Base-by-base conservation (phyloP, 2,113 vertebrate genomes). In the Rissa tridactyla region DNA sequence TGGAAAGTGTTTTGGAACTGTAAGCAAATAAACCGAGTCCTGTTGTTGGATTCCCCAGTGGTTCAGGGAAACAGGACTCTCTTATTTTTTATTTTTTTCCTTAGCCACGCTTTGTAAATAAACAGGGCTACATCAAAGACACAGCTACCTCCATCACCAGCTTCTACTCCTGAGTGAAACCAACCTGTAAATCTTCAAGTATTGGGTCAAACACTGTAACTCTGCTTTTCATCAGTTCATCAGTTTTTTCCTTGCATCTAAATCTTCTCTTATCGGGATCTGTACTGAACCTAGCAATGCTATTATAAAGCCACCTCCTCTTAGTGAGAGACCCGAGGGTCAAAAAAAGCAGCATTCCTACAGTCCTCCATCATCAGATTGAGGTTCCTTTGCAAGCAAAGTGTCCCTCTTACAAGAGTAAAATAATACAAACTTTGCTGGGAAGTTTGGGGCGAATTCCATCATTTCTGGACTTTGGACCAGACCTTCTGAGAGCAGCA, bases 31-130 rank as follows among this genome's bases (percentile, higher is more conserved):
- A 95, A 91, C 94, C 3, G 2, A 20, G 66, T 80, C 66, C 87
- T 88, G 93, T 88, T 96, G 93, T 95, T 88, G 91, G 90, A 49
- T 88, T 90, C 95, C 77, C 89, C 34, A 11, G 95, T 15, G 83
- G 61, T 55, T 55, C 57, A 51, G 92, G 87, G 62, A 69, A 87
- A 96, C 92, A 84, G 90, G 73, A 85, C 81, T 78, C 71, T 40
- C 88, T 88, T 64, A 34, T 61, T 94, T 87, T 83, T 76, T 72
- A 7, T 49, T 42, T 25, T 75, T 78, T 78, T 51, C 0, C 70
- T 77, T 58, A 88, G 65, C 92, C 86, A 32, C 6, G 0, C 73
- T 96, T 92, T 82, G 88, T 89, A 96, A 94, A 84, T 88, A 94
- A 92, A 77, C 91, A 89, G 49, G 79, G 64, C 49, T 69, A 27